Evolutionary conservation across 1,140 invertebrate species (phyloP).

Genomic region (Zaprionus ghesquierei): DNA sequence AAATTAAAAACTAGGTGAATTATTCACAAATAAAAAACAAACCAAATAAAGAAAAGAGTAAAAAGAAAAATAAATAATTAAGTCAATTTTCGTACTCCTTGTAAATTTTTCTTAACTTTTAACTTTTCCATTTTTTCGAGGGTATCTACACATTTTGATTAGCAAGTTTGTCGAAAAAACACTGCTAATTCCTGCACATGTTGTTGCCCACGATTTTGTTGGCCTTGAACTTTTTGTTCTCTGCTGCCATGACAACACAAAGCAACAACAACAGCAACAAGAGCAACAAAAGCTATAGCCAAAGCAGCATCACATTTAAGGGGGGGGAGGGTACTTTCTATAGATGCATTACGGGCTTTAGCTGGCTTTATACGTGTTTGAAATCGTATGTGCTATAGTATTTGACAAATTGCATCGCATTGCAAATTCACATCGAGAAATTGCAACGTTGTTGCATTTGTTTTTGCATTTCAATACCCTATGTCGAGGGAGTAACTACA

Average conservation of each 20-base stretch:
- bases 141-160: neutral
- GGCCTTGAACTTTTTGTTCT: conserved; percentile 76
- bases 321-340: conserved; percentile 2
- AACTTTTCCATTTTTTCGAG: neutral
- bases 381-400: neutral
- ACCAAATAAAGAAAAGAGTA: too few species aligned
- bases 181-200: conserved; percentile 34
- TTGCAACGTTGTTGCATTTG: neutral
- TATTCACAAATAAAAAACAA: too few species aligned
- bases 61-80: too few species aligned
- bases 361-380: conserved; percentile 28
- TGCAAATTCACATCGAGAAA: conserved; percentile 2
- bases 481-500: neutral
- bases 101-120: too few species aligned
- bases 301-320: conserved; percentile 44
- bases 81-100: too few species aligned
- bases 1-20: too few species aligned
- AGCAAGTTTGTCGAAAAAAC: neutral
- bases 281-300: conserved; percentile 37
- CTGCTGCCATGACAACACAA: conserved; percentile 40
- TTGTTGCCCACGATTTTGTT: conserved; percentile 63
- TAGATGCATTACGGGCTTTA: conserved; percentile 4
- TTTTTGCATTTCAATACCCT: conserved; percentile 3
- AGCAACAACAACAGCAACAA: conserved; percentile 35
- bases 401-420: conserved; percentile 45